Base-by-base conservation (phyloP, 2,797 vertebrate genomes). In the Botia almorhae region DNA sequence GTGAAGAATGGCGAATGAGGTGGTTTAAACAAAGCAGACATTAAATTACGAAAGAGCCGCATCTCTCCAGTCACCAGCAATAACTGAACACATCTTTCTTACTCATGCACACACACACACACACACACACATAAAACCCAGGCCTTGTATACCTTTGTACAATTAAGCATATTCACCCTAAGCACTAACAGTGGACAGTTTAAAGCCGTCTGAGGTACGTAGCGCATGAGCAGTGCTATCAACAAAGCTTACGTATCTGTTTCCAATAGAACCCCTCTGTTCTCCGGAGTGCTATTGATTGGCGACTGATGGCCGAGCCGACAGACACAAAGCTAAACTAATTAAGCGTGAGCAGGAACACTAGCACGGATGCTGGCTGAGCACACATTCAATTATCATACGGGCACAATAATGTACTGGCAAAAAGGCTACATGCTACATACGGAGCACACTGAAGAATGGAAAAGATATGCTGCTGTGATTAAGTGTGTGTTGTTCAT, bases 301-400 rank as follows among this genome's bases (percentile, higher is more conserved):
- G 86, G 80, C 55, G 12, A 10, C 88, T 84, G 86, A 89, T 86
- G 86, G 85, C 89, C 89, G 89, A 90, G 86, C 81, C 88, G 78
- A 0, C 85, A 88, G 4, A 88, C 85, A 90, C 19, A 46, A 91
- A 90, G 86, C 81, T 82, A 81, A 90, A 90, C 89, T 87, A 92
- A 94, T 93, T 91, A 92, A 87, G 90, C 89, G 86, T 86, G 85
- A 90, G 83, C 85, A 82, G 84, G 79, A 88, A 87, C 82, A 85
- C 89, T 81, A 61, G 81, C 87, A 82, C 83, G 90, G 83, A 84
- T 84, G 83, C 79, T 87, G 76, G 78, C 84, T 76, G 87, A 91
- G 90, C 83, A 74, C 82, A 82, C 85, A 70, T 87, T 89, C 85
- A 90, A 90, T 91, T 90, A 89, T 75, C 43, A 36, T 1, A 2